Conservation (phyloP, 2,113 vertebrate species). For the Taxidea taxus region DNA sequence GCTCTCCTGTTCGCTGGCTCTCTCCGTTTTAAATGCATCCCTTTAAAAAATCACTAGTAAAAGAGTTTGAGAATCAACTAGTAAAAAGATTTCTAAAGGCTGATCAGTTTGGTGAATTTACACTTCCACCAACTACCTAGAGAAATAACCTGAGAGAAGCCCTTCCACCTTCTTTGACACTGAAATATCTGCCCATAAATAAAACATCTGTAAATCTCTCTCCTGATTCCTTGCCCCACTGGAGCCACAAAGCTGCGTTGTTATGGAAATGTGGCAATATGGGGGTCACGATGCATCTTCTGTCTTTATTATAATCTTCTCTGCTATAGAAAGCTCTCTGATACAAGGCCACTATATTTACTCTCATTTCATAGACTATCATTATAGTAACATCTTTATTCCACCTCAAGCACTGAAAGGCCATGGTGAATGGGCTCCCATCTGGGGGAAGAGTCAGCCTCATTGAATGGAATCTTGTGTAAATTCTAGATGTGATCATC, state of each 20-base stretch:
- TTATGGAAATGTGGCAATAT: slow-evolving; percentile 78
- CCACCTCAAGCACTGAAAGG: slow-evolving; percentile 82
- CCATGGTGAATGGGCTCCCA: slow-evolving; percentile 79
- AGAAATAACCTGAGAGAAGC: not conserved
- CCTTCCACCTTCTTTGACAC: not conserved
- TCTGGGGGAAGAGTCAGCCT: slow-evolving; percentile 68
- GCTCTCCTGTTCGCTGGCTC: not conserved
- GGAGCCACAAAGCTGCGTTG: slow-evolving; percentile 51
- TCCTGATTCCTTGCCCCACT: not conserved
- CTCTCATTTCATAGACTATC: slow-evolving; percentile 82
- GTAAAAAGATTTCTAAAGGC: not conserved
- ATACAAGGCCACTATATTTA: slow-evolving; percentile 83
- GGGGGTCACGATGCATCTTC: slow-evolving; percentile 68
- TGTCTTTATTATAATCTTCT: slow-evolving; percentile 81
- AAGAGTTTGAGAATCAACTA: slow-evolving; percentile 20
- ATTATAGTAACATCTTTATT: slow-evolving; percentile 81
- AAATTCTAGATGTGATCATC: slow-evolving; percentile 66
- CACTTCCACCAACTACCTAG: not conserved
- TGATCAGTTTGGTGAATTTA: slow-evolving; percentile 5
- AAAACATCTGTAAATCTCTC: slow-evolving; percentile 26
- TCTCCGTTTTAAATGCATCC: not conserved
- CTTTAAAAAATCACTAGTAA: not conserved
- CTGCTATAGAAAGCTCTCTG: slow-evolving; percentile 75
- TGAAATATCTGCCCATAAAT: not conserved
- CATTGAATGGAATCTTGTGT: slow-evolving; percentile 73